These are phyloP conservation scores for Gadopsis marmoratus DNA, from an alignment of 2,797 vertebrate genomes.

Conservation along the genomic window DNA sequence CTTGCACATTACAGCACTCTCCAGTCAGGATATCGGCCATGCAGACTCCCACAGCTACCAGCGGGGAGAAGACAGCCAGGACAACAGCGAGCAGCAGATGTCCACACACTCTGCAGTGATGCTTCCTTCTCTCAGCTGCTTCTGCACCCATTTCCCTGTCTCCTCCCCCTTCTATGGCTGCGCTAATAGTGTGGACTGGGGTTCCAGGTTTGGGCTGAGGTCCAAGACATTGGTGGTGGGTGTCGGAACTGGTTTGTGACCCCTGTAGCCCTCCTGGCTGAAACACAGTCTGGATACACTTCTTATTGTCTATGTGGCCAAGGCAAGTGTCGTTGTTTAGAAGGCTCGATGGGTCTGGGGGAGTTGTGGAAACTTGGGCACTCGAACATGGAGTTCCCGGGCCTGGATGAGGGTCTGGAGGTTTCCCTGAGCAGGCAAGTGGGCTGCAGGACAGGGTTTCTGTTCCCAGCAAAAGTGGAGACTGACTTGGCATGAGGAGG, in stretches of 20 bases:
- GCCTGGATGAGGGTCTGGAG: background rate
- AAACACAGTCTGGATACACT: background rate
- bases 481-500: slow-evolving; percentile 1
- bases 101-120: slow-evolving; percentile 10
- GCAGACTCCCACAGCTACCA: slow-evolving; percentile 41
- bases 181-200: background rate
- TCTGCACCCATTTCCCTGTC: background rate
- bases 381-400: background rate
- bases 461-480: background rate
- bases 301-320: background rate
- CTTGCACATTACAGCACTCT: background rate
- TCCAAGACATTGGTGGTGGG: background rate
- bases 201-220: background rate
- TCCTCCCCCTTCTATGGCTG: background rate
- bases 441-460: background rate
- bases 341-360: background rate
- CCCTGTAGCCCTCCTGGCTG: background rate
- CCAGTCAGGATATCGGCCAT: slow-evolving; percentile 23
- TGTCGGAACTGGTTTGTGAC: background rate
- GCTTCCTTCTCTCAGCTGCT: background rate
- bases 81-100: slow-evolving; percentile 32
- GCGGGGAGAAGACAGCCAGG: slow-evolving; percentile 30
- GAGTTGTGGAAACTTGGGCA: background rate
- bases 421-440: background rate
- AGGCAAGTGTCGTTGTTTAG: background rate